phyloP scores from a whole-genome alignment of 2,113 vertebrate species.

The Brevimyrus niger region DNA sequence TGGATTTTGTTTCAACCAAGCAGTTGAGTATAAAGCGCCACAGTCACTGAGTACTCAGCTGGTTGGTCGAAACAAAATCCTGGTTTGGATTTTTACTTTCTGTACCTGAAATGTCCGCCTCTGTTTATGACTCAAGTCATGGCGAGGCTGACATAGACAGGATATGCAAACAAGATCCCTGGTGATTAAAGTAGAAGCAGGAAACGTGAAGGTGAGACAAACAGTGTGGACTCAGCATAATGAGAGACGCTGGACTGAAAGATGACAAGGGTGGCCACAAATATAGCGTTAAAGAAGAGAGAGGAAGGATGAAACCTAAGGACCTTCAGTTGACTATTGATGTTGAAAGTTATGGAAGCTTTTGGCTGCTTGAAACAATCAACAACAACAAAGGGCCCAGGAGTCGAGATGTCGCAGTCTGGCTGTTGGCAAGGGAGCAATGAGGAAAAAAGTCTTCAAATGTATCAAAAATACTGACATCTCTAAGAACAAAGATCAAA shows the following conservation, averaged over 20 bases:
- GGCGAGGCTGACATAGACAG: neutral
- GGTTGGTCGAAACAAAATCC: no score
- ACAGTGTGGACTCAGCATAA: neutral
- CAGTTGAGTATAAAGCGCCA: no score
- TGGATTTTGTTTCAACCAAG: no score
- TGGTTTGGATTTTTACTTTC: no score
- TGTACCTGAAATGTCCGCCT: no score
- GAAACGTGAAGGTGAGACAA: neutral
- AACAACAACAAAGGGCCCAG: neutral
- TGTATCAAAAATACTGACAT: neutral
- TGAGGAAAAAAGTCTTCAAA: neutral
- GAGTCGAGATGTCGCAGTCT: neutral
- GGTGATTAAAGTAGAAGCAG: neutral
- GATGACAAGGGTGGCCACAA: neutral
- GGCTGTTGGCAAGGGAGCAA: neutral
- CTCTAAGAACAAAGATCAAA: neutral
- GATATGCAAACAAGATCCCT: neutral
- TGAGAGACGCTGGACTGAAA: neutral
- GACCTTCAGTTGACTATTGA: neutral
- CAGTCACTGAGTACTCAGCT: no score
- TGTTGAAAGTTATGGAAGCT: neutral
- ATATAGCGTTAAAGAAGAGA: neutral
- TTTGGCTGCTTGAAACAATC: neutral
- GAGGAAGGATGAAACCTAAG: neutral
- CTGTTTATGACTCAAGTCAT: neutral